Evolutionary conservation across 2,797 vertebrate species (phyloP).

Genomic region (Arctocebus calabarensis): DNA sequence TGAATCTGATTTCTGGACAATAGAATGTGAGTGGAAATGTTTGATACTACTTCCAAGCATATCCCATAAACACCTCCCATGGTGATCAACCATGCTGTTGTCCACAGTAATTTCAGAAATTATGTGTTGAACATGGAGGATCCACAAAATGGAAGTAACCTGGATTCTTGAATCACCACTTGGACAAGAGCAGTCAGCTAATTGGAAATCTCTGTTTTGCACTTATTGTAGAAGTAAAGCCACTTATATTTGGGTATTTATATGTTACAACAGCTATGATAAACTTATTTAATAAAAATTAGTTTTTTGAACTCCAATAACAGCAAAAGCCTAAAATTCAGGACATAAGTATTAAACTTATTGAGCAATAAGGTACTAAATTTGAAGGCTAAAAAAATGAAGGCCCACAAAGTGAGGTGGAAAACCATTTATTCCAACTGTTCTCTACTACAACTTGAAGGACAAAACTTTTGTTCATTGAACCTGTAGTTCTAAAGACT

Average conservation of each 20-base stretch:
- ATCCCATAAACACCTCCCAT: neutral
- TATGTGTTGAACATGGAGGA: neutral
- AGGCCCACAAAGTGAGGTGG: neutral
- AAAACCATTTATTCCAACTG: neutral
- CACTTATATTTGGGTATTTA: neutral
- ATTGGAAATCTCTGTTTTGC: neutral
- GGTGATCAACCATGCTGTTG: neutral
- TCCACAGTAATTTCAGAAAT: neutral
- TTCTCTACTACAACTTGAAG: neutral
- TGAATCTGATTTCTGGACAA: slow-evolving; percentile 8
- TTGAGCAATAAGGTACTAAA: neutral
- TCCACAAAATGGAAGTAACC: neutral
- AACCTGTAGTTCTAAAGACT: neutral
- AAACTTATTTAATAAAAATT: neutral
- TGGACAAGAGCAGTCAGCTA: neutral
- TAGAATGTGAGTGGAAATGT: neutral
- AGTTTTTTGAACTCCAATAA: neutral
- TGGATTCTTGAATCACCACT: neutral
- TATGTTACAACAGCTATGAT: neutral
- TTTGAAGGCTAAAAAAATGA: neutral
- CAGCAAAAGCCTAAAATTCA: neutral
- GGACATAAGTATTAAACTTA: neutral
- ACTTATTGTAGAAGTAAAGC: neutral
- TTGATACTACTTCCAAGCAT: neutral
- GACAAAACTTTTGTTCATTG: neutral